Evolutionary conservation across 1,140 invertebrate genomes (phyloP), one percentile per base, ranked within the genome.

Genomic region (Portunus trituberculatus): DNA sequence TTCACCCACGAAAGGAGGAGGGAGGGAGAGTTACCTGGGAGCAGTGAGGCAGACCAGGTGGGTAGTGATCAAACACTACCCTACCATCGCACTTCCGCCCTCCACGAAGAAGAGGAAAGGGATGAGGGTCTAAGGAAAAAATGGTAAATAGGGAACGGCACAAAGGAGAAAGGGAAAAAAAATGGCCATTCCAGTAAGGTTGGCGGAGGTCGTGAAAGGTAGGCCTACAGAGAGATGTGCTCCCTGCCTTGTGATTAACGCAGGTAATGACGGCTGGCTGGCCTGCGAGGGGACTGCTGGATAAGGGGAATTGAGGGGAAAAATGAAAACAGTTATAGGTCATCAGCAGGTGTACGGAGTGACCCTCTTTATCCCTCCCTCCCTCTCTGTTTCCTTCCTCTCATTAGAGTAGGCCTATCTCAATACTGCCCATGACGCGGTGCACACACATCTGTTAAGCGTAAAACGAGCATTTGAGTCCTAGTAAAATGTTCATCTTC

Each of bases 171-270:
- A 8, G 20, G 20, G 67, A n/a, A 2, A 76, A n/a, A 76, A 76
- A 76, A 76, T 25, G 20, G 25, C 67, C 67, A n/a, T 76, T 76
- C n/a, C 67, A n/a, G 52, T 76, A 20, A 20, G 20, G 67, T 76
- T n/a, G 67, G 20, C 4, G 67, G n/a, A n/a, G 4, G 25, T 7
- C 20, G 67, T 76, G 20, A n/a, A 1, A 25, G 12, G 67, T 76
- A 76, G 67, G 67, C 67, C 67, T 76, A n/a, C n/a, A 76, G 67
- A 59, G 67, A 76, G 20, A 76, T 12, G 67, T 25, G 16, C 6
- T 76, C 25, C n/a, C 20, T 76, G 67, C 67, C 67, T n/a, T 76
- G 67, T 76, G 67, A 76, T 76, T 76, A 76, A 76, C 67, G 67
- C 67, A 76, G 67, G 67, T 76, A 76, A 76, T 76, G 67, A 76